Conservation (phyloP, 1,140 invertebrate genomes). For the Camponotus floridanus region DNA sequence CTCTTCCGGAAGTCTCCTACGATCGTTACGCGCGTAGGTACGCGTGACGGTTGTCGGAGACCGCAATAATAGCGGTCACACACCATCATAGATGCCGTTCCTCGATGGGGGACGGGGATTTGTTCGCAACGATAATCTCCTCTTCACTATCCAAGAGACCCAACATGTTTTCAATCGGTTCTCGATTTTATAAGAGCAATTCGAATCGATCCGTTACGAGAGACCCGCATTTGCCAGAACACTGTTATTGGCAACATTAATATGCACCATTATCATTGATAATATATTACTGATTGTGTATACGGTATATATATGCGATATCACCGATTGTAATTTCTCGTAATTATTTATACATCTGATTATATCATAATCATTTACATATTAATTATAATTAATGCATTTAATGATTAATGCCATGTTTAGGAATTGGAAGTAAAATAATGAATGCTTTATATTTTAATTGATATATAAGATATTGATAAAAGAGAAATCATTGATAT, state of each 20-base stretch:
- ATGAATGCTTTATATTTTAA: background rate
- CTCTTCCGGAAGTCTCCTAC: slow-evolving; percentile 56
- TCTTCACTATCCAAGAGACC: background rate
- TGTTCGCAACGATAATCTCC: slow-evolving; percentile 21
- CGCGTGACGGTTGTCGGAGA: slow-evolving; percentile 45
- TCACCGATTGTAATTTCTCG: background rate
- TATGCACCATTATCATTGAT: background rate
- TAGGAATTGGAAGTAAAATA: slow-evolving; percentile 11
- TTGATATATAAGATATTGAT: too few species aligned
- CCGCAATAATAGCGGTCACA: slow-evolving; percentile 58
- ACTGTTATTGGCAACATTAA: background rate
- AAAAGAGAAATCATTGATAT: background rate
- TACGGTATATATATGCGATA: background rate
- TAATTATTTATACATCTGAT: slow-evolving; percentile 29
- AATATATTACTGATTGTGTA: background rate
- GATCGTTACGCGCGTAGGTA: slow-evolving; percentile 50
- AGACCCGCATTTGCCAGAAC: background rate
- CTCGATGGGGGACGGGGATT: background rate
- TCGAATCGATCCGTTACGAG: background rate
- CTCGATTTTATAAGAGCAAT: slow-evolving; percentile 1
- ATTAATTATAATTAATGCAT: background rate
- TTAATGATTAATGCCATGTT: slow-evolving; percentile 1
- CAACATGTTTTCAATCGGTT: slow-evolving; percentile 12
- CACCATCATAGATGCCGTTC: slow-evolving; percentile 26
- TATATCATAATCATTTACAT: slow-evolving; percentile 34